phyloP scores from a whole-genome alignment of 2,797 vertebrate species.

The Melanogrammus aeglefinus region DNA sequence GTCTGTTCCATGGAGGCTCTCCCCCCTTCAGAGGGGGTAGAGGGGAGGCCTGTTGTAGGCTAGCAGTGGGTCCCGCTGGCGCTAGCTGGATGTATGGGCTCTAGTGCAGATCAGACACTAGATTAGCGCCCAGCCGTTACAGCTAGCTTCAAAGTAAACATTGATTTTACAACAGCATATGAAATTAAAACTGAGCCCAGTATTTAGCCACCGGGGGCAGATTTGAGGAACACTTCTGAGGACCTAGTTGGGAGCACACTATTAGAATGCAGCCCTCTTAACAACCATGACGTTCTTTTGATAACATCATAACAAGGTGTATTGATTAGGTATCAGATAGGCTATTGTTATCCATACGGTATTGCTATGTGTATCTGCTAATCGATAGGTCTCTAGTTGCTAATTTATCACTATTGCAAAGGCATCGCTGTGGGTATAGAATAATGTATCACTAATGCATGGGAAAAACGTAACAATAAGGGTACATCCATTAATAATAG shows the following conservation, averaged over 20 bases:
- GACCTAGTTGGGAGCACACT: background rate
- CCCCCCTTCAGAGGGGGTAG: background rate
- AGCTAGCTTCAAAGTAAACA: constrained; percentile 50
- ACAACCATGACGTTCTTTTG: constrained; percentile 37
- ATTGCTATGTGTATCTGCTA: background rate
- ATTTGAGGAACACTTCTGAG: constrained; percentile 22
- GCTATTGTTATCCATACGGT: background rate
- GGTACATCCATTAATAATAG: too few species aligned
- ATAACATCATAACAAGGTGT: background rate
- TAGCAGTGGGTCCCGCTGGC: background rate
- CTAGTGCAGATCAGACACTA: constrained; percentile 48
- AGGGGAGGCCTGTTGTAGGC: background rate
- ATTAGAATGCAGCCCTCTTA: background rate
- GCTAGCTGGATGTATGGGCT: background rate
- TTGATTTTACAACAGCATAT: constrained; percentile 71
- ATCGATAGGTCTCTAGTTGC: background rate
- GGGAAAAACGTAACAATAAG: too few species aligned
- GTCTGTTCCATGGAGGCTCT: background rate
- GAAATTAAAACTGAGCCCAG: constrained; percentile 65
- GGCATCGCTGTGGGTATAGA: background rate
- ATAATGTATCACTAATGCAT: background rate
- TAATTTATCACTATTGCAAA: background rate
- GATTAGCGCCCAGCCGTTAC: constrained; percentile 53
- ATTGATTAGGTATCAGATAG: background rate
- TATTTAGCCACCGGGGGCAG: constrained; percentile 55